A percentile compares a stretch with the other conserved stretches of the same genome.
These are phyloP conservation scores for Myotis vivesi DNA, from an alignment of 2,797 vertebrate species.

Conservation along the genomic window DNA sequence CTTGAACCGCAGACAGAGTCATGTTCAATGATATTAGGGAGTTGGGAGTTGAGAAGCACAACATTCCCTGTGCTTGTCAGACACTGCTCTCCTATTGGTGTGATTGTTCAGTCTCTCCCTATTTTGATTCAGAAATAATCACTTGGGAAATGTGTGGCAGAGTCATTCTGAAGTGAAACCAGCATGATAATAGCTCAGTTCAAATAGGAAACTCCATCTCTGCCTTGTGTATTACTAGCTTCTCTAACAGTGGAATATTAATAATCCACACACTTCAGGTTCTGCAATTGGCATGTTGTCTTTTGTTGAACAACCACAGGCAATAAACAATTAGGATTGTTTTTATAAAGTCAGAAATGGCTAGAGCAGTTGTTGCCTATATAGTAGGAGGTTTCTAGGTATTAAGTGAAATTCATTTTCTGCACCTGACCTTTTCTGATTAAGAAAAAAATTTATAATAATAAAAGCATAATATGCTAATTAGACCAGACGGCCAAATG, in stretches of 20 bases:
- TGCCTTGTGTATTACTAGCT: slow-evolving; percentile 35
- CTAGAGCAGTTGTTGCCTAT: slow-evolving; percentile 17
- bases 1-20: background rate
- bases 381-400: slow-evolving; percentile 28
- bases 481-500: too few relatives aligned
- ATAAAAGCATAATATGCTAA: too few relatives aligned
- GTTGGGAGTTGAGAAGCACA: slow-evolving; percentile 29
- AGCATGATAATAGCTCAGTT: slow-evolving; percentile 50
- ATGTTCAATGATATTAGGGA: background rate
- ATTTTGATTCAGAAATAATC: slow-evolving; percentile 65
- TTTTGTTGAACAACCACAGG: slow-evolving; percentile 56
- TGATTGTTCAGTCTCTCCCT: slow-evolving; percentile 33
- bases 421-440: slow-evolving; percentile 31
- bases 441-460: background rate
- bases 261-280: slow-evolving; percentile 28
- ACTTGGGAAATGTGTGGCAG: slow-evolving; percentile 56
- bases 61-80: background rate
- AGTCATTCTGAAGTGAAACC: slow-evolving; percentile 66
- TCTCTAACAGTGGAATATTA: slow-evolving; percentile 42
- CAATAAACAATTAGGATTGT: slow-evolving; percentile 51
- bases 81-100: background rate
- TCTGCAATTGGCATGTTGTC: background rate
- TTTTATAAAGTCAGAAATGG: slow-evolving; percentile 53
- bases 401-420: slow-evolving; percentile 52
- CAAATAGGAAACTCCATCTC: slow-evolving; percentile 60